A percentile compares a stretch with the other conserved stretches of the same genome.
phyloP scores from a whole-genome alignment of 1,140 invertebrate species.

The Drosophila orosa region DNA sequence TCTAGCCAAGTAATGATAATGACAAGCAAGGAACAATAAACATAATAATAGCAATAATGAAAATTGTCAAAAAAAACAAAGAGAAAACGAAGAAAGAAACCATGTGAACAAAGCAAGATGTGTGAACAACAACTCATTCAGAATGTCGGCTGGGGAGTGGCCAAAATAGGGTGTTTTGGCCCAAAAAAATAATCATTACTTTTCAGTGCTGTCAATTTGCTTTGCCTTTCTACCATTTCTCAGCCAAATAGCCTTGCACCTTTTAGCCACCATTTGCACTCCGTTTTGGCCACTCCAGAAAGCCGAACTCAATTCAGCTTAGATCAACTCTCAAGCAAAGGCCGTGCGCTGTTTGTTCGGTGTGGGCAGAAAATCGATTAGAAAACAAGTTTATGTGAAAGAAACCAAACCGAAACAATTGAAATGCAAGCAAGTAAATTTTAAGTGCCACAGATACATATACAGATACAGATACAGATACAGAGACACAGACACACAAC shows the following conservation, averaged over 20 bases:
- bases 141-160: slow-evolving; percentile 65
- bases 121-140: slow-evolving; percentile 74
- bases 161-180: slow-evolving; percentile 50
- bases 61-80: slow-evolving; percentile 38
- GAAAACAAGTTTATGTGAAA: slow-evolving; percentile 41
- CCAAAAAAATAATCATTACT: slow-evolving; percentile 12
- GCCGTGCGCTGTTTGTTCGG: slow-evolving; percentile 79
- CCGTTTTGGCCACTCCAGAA: slow-evolving; percentile 52
- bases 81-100: slow-evolving; percentile 13
- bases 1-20: slow-evolving; percentile 22
- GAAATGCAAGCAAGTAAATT: slow-evolving; percentile 57
- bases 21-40: slow-evolving; percentile 22
- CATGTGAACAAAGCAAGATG: slow-evolving; percentile 46
- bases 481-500: slow-evolving; percentile 26
- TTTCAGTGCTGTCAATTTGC: slow-evolving; percentile 24
- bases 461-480: slow-evolving; percentile 26
- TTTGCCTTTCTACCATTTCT: slow-evolving; percentile 21
- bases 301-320: slow-evolving; percentile 30
- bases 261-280: slow-evolving; percentile 44
- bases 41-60: slow-evolving; percentile 24
- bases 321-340: slow-evolving; percentile 59
- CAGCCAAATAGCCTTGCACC: slow-evolving; percentile 22
- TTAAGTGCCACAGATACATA: slow-evolving; percentile 51
- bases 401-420: slow-evolving; percentile 48
- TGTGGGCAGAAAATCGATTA: slow-evolving; percentile 67